Evolutionary conservation across 1,140 invertebrate species (phyloP), one percentile per base, ranked within the genome.

Genomic region (Stegodyphus mimosarum): DNA sequence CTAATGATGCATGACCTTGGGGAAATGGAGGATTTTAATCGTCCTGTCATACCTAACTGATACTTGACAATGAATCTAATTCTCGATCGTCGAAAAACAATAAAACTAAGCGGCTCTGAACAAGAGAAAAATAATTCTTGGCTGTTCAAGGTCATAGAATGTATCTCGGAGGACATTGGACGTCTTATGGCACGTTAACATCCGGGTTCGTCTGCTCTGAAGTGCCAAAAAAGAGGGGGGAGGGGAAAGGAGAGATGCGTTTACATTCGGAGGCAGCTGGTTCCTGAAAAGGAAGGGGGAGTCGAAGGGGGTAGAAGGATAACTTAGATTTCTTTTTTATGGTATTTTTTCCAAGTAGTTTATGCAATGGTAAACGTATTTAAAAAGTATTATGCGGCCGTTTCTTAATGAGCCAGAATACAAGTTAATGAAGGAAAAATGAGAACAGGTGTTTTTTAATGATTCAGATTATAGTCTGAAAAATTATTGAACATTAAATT

Each of bases 121-220:
- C 33, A 33, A 33, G 33, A 33, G 33, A 33, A 33, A 60, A 60
- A 9, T 60, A 18, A 51, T 74, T 51, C 73, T 69, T 69, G 72
- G 70, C 17, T 84, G 48, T 70, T 84, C 81, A 84, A 84, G 81
- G 81, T 84, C 81, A 84, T 72, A 49, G 64, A 75, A 75, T 84
- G 76, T 76, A 73, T 84, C 81, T 75, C 63, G 55, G 71, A 76
- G 81, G 81, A 83, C 69, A 81, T 81, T 50, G 78, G 78, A 74
- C 80, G 80, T 71, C 80, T 83, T 83, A 81, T 71, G 80, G 71
- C 80, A 66, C 67, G 48, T 17, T 53, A 33, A 84, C 81, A 84
- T 84, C 81, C 81, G 81, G 81, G 81, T 84, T 84, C 81, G 71
- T 60, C 55, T 60, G 55, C 15, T 60, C 55, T 15, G n/a, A 15